phyloP scores from a whole-genome alignment of 2,888 invertebrate species.

The Zonitis immaculata region DNA sequence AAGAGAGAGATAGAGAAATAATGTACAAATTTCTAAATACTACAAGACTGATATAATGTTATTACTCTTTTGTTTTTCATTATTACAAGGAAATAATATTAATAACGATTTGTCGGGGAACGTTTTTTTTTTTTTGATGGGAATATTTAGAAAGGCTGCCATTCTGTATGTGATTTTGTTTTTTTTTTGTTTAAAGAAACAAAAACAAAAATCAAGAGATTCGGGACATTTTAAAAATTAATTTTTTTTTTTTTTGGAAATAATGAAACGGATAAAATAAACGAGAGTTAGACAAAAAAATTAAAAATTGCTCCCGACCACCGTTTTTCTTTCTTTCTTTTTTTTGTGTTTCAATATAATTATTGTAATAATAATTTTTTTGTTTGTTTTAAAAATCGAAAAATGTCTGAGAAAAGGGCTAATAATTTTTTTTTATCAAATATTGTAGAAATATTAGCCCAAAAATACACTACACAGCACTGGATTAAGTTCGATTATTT shows the following conservation, averaged over 20 bases:
- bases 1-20: slow-evolving; percentile 1
- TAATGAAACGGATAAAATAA: no score
- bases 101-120: not conserved
- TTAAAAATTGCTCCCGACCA: no score
- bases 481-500: slow-evolving; percentile 30
- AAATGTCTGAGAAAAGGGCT: not conserved
- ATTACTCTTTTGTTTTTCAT: not conserved
- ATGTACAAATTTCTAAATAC: slow-evolving; percentile 1
- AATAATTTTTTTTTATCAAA: not conserved
- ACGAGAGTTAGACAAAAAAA: no score
- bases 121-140: slow-evolving; percentile 2
- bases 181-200: no score
- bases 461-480: slow-evolving; percentile 39
- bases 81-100: not conserved
- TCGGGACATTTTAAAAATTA: no score
- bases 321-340: no score
- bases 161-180: no score
- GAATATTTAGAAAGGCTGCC: no score
- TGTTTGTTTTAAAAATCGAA: not conserved
- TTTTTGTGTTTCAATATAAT: no score
- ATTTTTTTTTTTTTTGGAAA: no score
- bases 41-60: not conserved
- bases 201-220: no score
- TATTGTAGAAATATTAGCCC: slow-evolving; percentile 4
- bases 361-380: not conserved